Evolutionary conservation across 2,797 vertebrate genomes (phyloP).

Genomic region (Carduelis carduelis): DNA sequence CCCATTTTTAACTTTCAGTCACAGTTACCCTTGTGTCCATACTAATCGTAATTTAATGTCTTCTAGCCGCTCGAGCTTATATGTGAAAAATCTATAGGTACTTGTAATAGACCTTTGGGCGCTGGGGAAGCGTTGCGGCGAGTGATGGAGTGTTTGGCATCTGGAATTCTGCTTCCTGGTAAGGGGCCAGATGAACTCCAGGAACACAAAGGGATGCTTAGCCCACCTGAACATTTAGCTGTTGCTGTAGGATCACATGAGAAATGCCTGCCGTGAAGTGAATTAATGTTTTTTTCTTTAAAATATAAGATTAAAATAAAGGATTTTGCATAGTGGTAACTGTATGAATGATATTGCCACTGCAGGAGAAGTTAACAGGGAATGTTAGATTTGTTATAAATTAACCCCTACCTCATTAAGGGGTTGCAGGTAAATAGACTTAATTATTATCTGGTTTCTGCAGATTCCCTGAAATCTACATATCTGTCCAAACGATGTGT

Average conservation of each 20-base stretch:
- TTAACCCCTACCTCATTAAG: neutral
- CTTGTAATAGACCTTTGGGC: slow-evolving; percentile 95
- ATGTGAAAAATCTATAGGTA: slow-evolving; percentile 99
- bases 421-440: neutral
- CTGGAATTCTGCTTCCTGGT: slow-evolving; percentile 97
- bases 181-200: slow-evolving; percentile 63
- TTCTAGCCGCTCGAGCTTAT: slow-evolving; percentile 95
- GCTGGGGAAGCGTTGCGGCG: slow-evolving; percentile 95
- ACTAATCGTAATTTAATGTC: slow-evolving; percentile 75
- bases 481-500: neutral
- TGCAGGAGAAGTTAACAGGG: neutral
- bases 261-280: neutral
- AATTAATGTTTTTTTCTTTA: neutral
- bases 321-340: neutral
- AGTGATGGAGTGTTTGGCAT: slow-evolving; percentile 98
- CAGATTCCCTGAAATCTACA: neutral
- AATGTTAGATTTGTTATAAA: neutral
- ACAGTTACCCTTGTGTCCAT: slow-evolving; percentile 67
- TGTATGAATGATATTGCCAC: neutral
- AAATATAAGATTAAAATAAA: neutral
- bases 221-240: neutral
- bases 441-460: neutral
- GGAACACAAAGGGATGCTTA: neutral
- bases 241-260: neutral
- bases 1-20: slow-evolving; percentile 63